Conservation (phyloP, 2,888 invertebrate species). For the Tachina lurida region DNA sequence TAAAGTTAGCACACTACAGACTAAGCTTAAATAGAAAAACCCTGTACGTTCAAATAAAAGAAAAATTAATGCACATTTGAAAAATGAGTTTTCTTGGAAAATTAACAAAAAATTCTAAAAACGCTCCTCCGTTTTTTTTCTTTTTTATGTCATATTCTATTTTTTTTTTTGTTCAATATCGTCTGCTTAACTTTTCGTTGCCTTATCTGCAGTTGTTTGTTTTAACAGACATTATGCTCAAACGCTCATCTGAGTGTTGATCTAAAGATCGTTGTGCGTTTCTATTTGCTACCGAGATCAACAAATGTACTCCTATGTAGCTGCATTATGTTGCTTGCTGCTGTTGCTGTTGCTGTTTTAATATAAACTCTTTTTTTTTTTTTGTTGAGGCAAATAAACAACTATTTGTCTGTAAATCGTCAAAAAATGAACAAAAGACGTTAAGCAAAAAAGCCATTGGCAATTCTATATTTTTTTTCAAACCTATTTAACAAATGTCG, state of each 20-base stretch:
- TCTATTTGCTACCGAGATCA: not conserved
- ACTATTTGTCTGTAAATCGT: conserved; percentile 64
- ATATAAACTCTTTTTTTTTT: conserved; percentile 28
- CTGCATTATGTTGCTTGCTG: conserved; percentile 26
- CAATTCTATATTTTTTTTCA: conserved; percentile 74
- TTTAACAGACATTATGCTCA: conserved; percentile 36
- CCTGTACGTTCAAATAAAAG: conserved; percentile 56
- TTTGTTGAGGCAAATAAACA: conserved; percentile 45
- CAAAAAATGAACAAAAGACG: conserved; percentile 51
- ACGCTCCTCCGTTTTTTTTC: conserved; percentile 75
- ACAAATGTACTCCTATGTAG: conserved; percentile 19
- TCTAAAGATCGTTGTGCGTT: conserved; percentile 34
- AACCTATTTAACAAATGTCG: conserved; percentile 82
- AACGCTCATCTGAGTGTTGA: conserved; percentile 34
- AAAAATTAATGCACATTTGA: conserved; percentile 74
- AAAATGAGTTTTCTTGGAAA: conserved; percentile 80
- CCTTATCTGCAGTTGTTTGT: not conserved
- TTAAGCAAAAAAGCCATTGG: conserved; percentile 71
- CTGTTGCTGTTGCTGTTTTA: conserved; percentile 30
- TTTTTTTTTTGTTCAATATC: not conserved
- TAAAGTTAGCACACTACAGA: conserved; percentile 12
- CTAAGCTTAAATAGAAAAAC: not conserved
- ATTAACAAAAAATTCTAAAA: conserved; percentile 82
- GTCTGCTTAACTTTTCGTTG: conserved; percentile 6
- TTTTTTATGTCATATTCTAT: not conserved